Conservation (phyloP, 2,797 vertebrate species). For the Loris lydekkerianus region DNA sequence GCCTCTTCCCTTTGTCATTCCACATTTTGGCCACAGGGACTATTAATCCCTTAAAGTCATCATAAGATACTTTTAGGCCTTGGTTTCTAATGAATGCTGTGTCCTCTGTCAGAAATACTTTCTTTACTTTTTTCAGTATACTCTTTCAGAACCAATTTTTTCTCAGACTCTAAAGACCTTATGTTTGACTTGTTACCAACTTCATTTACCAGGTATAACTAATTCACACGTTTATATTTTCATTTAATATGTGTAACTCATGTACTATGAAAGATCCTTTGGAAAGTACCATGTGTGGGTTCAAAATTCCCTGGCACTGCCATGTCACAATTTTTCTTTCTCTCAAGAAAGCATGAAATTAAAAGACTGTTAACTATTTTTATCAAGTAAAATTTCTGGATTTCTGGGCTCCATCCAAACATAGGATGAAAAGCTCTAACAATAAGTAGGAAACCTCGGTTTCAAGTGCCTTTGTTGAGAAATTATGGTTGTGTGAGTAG, state of each 20-base stretch:
- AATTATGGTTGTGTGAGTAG: neutral
- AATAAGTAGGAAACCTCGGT: neutral
- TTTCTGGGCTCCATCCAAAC: neutral
- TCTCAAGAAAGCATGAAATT: neutral
- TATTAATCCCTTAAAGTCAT: neutral
- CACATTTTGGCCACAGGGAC: neutral
- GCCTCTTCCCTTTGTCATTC: neutral
- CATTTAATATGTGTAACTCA: neutral
- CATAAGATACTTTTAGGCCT: neutral
- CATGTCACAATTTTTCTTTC: neutral
- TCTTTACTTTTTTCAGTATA: neutral
- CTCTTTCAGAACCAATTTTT: slow-evolving; percentile 33
- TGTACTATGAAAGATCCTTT: neutral
- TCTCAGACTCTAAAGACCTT: slow-evolving; percentile 27
- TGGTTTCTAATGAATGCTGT: neutral
- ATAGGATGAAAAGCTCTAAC: neutral
- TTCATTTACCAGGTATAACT: neutral
- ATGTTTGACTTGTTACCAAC: neutral
- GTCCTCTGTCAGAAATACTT: slow-evolving; percentile 7
- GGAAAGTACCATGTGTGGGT: neutral
- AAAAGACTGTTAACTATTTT: neutral
- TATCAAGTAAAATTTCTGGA: neutral
- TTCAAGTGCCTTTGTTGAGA: neutral
- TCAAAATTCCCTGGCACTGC: neutral
- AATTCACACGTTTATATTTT: slow-evolving; percentile 2